These are phyloP conservation scores for Baronia brevicornis DNA, from an alignment of 2,888 invertebrate genomes.

Conservation along the genomic window DNA sequence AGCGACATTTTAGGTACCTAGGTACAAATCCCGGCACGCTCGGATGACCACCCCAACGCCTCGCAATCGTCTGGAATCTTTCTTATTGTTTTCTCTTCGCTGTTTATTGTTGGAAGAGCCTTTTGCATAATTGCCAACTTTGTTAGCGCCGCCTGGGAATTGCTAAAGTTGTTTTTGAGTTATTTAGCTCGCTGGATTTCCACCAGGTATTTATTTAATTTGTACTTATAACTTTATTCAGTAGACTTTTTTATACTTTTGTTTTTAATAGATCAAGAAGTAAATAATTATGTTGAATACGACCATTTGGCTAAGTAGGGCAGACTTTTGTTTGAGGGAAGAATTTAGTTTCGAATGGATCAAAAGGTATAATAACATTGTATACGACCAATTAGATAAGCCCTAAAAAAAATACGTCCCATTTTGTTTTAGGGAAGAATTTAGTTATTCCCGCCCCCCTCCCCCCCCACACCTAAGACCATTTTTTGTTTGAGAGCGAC, in stretches of 20 bases:
- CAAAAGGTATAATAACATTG: too few species aligned
- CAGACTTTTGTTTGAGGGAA: background rate
- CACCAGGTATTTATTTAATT: conserved; percentile 5
- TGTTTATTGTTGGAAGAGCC: conserved; percentile 15
- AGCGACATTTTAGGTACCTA: conserved; percentile 21
- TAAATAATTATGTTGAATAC: background rate
- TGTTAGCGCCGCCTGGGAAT: conserved; percentile 16
- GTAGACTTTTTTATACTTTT: background rate
- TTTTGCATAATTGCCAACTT: conserved; percentile 19
- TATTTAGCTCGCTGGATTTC: conserved; percentile 1
- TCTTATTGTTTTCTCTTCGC: conserved; percentile 15
- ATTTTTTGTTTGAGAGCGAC: too few species aligned
- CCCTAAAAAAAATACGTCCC: too few species aligned
- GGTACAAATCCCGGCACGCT: conserved; percentile 18
- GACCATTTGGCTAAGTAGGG: background rate
- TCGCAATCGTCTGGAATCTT: conserved; percentile 12
- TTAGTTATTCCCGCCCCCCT: too few species aligned
- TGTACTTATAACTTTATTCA: background rate
- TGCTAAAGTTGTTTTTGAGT: conserved; percentile 3
- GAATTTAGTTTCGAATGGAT: too few species aligned
- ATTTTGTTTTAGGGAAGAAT: too few species aligned
- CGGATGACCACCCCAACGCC: conserved; percentile 22
- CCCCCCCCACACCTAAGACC: too few species aligned
- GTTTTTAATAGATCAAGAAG: background rate
- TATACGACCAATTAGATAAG: too few species aligned